Conservation (phyloP, 2,113 vertebrate genomes). For the Litocranius walleri region DNA sequence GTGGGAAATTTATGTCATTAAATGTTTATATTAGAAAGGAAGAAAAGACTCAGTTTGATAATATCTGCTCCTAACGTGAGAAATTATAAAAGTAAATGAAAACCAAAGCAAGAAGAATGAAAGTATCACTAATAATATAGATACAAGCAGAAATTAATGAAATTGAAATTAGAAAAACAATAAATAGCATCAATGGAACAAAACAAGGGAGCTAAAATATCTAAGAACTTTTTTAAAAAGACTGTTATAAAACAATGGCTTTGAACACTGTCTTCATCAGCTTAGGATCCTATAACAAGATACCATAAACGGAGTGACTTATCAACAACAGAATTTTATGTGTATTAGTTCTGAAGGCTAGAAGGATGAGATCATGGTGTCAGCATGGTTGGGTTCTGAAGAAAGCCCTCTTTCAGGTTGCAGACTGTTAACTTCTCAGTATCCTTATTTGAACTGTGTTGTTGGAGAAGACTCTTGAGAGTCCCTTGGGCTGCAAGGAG, state of each 20-base stretch:
- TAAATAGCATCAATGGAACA: background rate
- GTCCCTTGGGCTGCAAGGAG: background rate
- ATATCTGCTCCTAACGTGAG: background rate
- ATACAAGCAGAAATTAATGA: background rate
- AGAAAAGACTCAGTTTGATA: background rate
- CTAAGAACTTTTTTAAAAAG: background rate
- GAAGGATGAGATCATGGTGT: background rate
- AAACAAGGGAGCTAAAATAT: background rate
- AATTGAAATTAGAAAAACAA: conserved; percentile 7
- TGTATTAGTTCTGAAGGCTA: background rate
- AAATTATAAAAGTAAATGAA: conserved; percentile 15
- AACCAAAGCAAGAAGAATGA: background rate
- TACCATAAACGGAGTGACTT: background rate
- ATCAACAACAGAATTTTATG: background rate
- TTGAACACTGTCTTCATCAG: background rate
- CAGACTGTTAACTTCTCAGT: background rate
- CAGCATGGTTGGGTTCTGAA: background rate
- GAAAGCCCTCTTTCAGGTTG: background rate
- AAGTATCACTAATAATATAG: background rate
- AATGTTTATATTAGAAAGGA: background rate
- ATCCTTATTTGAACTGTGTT: background rate
- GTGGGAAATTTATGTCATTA: background rate
- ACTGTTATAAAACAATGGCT: background rate
- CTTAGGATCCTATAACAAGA: background rate
- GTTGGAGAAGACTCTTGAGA: background rate